These are phyloP conservation scores for Agrenia bidenticulata DNA, from an alignment of 2,888 invertebrate species.

Conservation along the genomic window DNA sequence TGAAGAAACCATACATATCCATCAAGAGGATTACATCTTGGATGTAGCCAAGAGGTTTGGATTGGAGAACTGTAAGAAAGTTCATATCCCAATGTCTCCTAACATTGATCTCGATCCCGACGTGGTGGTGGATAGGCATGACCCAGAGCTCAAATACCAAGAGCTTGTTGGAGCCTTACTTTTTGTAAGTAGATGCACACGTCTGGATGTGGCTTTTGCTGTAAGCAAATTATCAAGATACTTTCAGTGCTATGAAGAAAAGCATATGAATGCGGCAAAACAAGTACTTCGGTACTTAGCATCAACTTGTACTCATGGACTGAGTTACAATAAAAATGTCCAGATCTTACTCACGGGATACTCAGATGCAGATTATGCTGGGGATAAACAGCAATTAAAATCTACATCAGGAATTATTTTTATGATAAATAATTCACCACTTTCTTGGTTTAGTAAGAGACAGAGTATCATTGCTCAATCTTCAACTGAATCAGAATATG, in stretches of 20 bases:
- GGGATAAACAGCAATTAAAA: constrained; percentile 36
- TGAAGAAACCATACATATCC: constrained; percentile 20
- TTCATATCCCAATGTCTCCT: constrained; percentile 23
- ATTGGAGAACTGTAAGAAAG: constrained; percentile 26
- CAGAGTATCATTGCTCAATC: constrained; percentile 36
- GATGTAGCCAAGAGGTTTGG: constrained; percentile 18
- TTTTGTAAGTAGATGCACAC: constrained; percentile 39
- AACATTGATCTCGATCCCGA: background rate
- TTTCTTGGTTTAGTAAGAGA: constrained; percentile 42
- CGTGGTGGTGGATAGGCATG: background rate
- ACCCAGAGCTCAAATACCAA: constrained; percentile 42
- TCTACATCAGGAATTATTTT: constrained; percentile 43
- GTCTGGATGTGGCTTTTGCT: constrained; percentile 49
- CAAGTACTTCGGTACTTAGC: no score
- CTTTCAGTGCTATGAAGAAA: constrained; percentile 14
- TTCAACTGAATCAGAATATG: constrained; percentile 45
- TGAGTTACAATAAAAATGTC: no score
- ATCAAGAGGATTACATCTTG: constrained; percentile 18
- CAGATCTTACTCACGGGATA: constrained; percentile 29
- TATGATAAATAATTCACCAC: background rate
- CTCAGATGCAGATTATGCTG: constrained; percentile 45
- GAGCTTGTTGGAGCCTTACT: constrained; percentile 48
- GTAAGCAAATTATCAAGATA: constrained; percentile 45
- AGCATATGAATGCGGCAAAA: no score
- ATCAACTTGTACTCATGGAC: background rate